Base-by-base conservation (phyloP, 2,113 vertebrate species). In the Seriola aureovittata region DNA sequence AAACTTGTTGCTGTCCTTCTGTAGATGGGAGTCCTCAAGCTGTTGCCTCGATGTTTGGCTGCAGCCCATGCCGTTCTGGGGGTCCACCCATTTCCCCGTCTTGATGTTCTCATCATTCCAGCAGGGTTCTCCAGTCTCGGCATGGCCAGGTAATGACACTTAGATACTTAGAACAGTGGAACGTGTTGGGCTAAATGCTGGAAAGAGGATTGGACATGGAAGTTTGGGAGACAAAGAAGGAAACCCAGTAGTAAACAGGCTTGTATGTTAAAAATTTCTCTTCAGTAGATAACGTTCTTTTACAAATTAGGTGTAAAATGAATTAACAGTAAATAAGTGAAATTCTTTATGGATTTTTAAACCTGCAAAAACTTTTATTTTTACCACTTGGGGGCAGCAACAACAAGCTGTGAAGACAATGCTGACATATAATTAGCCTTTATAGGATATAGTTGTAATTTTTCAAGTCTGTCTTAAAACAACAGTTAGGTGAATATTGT, bases 41-140 rank as follows among this genome's bases (percentile, higher is more conserved):
- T 98, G 0, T 82, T 98, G 82, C 95, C 96, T 59, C 90, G 21
- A 29, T 99, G 98, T 88, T 95, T 99, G 88, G 94, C 95, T 38
- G 97, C 97, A 64, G 97, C 98, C 59, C 91, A 96, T 71, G 32
- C 81, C 14, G 73, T 96, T 40, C 90, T 99, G 73, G 97, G 98
- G n/a, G 96, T 96, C 29, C 98, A 99, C 72, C 98, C 97, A 0
- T 99, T 99, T 90, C 92, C 96, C 78, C 96, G 98, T 63, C 95
- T 99, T 76, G 98, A 99, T 86, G 86, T 99, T 54, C 95, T 99
- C 78, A 95, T 99, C 11, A 97, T 99, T 79, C 98, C 98, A 57
- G 92, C 96, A 79, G 98, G 97, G 75, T 99, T 99, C 90, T 96
- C 97, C 84, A 98, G 98, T 85, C 94, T 99, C 64, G 98, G 98